Evolutionary conservation across 2,888 invertebrate genomes (phyloP).

Genomic region (Caenorhabditis sp.): DNA sequence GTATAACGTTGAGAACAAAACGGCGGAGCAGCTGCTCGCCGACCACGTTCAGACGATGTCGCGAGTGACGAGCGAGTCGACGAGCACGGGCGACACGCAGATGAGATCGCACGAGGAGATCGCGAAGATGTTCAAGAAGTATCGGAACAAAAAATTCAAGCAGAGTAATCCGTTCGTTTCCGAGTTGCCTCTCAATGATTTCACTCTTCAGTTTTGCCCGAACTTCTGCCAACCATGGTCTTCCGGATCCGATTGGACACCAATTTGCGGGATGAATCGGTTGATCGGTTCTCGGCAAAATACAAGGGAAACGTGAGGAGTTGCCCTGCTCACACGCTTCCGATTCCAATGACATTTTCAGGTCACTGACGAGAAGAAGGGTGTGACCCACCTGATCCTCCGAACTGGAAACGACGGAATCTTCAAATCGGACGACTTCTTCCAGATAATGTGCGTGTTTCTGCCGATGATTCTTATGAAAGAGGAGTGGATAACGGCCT

Average conservation of each 20-base stretch:
- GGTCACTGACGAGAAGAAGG: conserved; percentile 27
- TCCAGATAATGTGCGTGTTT: conserved; percentile 30
- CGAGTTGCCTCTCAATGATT: no score
- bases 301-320: conserved; percentile 21
- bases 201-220: no score
- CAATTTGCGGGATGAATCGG: neutral
- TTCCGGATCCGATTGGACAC: conserved; percentile 16
- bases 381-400: conserved; percentile 18
- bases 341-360: neutral
- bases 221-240: conserved; percentile 10
- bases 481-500: conserved; percentile 14
- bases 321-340: neutral
- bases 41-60: conserved; percentile 1
- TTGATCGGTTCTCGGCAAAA: neutral
- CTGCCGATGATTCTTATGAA: conserved; percentile 28
- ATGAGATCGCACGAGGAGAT: conserved; percentile 27
- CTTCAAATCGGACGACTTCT: conserved; percentile 20
- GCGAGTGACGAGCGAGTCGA: neutral
- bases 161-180: no score
- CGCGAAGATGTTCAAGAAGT: conserved; percentile 38
- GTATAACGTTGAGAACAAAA: conserved; percentile 7
- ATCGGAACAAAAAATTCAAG: neutral
- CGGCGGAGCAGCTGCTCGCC: conserved; percentile 1
- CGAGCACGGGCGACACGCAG: conserved; percentile 5
- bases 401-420: conserved; percentile 2